Percentiles rank a stretch among this genome's conserved stretches.
Evolutionary conservation across 2,113 vertebrate species (phyloP).

Genomic region (Oreochromis niloticus): DNA sequence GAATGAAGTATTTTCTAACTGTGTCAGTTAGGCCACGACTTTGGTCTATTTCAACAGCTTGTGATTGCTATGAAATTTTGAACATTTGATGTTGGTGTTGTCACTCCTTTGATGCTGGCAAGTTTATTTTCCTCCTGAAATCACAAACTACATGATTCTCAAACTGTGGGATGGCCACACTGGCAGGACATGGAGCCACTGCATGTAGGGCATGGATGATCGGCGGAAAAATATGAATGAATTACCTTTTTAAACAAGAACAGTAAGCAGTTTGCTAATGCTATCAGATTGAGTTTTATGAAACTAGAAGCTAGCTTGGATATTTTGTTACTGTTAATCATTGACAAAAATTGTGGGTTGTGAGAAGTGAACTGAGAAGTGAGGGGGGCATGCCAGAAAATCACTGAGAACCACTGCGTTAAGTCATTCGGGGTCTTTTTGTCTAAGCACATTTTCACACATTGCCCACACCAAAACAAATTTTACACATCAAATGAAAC

Average conservation of each 20-base stretch:
- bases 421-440: not conserved
- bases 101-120: not conserved
- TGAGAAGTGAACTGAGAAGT: not conserved
- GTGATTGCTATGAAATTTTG: not conserved
- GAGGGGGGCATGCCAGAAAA: not conserved
- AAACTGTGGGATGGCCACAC: not conserved
- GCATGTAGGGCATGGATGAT: not conserved
- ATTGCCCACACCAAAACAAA: not conserved
- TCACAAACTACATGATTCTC: not conserved
- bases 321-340: not conserved
- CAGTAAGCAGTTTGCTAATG: not conserved
- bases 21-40: not conserved
- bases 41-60: not conserved
- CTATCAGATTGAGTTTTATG: not conserved
- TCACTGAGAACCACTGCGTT: not conserved
- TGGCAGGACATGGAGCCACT: not conserved
- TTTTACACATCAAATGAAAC: not conserved
- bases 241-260: not conserved
- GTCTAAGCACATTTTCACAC: not conserved
- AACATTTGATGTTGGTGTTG: not conserved
- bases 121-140: not conserved
- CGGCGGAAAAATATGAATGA: not conserved
- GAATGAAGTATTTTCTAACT: not conserved
- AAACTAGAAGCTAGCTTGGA: not conserved
- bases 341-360: not conserved